phyloP scores from a whole-genome alignment of 2,113 vertebrate genomes.

The Sapajus apella region DNA sequence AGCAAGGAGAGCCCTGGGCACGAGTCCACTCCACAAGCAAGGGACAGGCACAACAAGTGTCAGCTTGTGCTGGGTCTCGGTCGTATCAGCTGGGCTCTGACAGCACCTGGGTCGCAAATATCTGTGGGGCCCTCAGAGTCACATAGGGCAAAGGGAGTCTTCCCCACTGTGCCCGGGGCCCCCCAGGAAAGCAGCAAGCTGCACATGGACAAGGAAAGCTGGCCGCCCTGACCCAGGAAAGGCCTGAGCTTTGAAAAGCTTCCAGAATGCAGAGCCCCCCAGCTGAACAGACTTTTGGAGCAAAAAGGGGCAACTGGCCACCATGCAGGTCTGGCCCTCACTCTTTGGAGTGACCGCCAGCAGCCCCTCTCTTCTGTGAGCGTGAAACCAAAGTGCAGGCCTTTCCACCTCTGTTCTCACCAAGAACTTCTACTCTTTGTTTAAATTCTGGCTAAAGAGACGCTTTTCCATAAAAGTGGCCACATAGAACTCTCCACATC shows the following conservation, averaged over 20 bases:
- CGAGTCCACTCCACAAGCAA: not conserved
- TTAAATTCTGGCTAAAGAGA: not conserved
- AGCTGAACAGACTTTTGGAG: not conserved
- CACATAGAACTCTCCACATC: not conserved
- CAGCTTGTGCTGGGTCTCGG: fast-evolving
- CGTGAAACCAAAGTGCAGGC: not conserved
- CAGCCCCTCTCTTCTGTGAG: fast-evolving
- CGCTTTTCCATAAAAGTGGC: not conserved
- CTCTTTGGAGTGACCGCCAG: not conserved
- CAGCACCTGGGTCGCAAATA: not conserved
- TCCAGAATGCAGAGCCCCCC: not conserved
- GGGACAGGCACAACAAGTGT: not conserved
- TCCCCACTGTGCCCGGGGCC: slow-evolving; percentile 39
- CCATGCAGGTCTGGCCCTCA: not conserved
- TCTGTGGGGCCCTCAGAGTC: slow-evolving; percentile 17
- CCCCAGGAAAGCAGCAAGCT: not conserved
- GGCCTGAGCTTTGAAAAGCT: not conserved
- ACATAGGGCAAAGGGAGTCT: not conserved
- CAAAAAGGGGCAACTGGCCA: not conserved
- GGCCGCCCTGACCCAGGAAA: not conserved
- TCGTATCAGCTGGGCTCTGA: not conserved
- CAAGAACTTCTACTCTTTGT: not conserved
- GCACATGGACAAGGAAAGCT: slow-evolving; percentile 22
- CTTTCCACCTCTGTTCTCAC: not conserved
- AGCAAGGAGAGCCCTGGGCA: not conserved